Conservation (phyloP, 2,113 vertebrate species). For the Geothlypis trichas region DNA sequence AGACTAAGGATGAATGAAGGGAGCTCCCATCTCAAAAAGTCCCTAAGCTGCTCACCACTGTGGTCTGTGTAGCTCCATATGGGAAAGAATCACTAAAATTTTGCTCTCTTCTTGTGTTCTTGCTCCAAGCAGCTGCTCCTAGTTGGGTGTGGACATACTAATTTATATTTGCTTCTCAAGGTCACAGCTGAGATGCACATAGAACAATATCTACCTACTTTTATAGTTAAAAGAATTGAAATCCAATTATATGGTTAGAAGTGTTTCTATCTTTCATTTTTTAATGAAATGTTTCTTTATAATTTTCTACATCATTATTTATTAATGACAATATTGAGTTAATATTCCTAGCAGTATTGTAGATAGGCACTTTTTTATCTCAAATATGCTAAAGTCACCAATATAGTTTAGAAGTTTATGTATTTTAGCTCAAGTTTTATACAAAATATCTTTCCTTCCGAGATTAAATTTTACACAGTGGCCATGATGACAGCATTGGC, state of each 20-base stretch:
- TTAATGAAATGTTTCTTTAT: neutral
- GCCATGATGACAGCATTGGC: no score
- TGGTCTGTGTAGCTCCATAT: neutral
- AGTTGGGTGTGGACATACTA: rapidly evolving
- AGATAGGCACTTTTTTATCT: neutral
- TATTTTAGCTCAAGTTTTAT: neutral
- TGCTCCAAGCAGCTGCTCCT: neutral
- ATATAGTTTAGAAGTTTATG: neutral
- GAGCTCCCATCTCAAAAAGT: neutral
- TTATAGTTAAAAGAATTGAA: neutral
- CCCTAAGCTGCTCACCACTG: neutral
- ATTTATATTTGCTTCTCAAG: neutral
- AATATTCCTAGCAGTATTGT: neutral
- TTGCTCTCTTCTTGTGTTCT: neutral
- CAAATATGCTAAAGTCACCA: neutral
- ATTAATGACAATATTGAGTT: neutral
- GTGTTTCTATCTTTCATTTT: neutral
- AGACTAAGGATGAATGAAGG: neutral
- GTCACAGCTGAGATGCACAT: neutral
- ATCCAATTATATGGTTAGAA: neutral
- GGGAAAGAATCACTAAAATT: neutral
- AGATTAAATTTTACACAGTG: neutral
- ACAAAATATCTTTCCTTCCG: neutral
- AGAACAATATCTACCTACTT: neutral
- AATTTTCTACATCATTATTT: neutral